Conservation (phyloP, 2,797 vertebrate genomes). For the Mallotus villosus region DNA sequence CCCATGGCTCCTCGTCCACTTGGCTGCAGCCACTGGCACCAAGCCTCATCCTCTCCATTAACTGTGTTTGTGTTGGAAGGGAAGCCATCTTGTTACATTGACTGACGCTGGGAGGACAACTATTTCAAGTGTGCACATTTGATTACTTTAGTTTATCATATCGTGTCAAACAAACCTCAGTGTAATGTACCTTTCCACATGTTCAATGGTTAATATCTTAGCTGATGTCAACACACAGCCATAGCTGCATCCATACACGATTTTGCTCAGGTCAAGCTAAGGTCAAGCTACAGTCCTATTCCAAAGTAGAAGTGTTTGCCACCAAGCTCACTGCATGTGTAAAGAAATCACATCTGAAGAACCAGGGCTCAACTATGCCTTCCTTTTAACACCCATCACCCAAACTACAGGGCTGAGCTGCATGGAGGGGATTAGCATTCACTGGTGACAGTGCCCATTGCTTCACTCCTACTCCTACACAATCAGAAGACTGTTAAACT, state of each 20-base stretch:
- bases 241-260: constrained; percentile 41
- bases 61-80: constrained; percentile 27
- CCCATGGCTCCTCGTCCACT: constrained; percentile 19
- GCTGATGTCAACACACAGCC: constrained; percentile 46
- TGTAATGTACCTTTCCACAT: constrained; percentile 13
- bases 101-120: constrained; percentile 29
- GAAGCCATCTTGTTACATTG: constrained; percentile 24
- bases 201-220: constrained; percentile 41
- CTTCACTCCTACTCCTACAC: constrained; percentile 30
- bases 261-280: constrained; percentile 16
- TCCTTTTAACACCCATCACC: constrained; percentile 22
- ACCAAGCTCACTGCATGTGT: constrained; percentile 18
- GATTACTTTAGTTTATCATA: constrained; percentile 45
- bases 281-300: constrained; percentile 26
- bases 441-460: constrained; percentile 33
- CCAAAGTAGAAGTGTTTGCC: constrained; percentile 12
- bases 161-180: constrained; percentile 37
- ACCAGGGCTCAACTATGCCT: constrained; percentile 10
- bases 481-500: constrained; percentile 22
- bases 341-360: constrained; percentile 6
- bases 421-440: constrained; percentile 29
- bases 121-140: constrained; percentile 35
- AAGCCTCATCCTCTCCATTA: constrained; percentile 35
- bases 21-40: constrained; percentile 15
- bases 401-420: constrained; percentile 22